phyloP scores from a whole-genome alignment of 2,113 vertebrate genomes.

The Cottus gobio region DNA sequence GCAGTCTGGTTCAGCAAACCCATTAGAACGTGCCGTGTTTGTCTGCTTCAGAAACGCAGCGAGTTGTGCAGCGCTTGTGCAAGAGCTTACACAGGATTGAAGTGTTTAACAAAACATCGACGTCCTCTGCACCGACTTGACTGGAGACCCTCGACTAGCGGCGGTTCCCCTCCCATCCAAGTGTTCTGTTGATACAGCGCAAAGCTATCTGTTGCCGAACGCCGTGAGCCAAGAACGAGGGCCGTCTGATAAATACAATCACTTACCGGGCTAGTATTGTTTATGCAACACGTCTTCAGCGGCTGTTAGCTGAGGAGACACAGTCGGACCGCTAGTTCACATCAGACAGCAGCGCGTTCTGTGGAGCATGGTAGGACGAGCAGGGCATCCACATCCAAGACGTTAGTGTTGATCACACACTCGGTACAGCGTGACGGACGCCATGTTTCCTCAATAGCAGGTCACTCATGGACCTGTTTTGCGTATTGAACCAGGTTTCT shows the following conservation, averaged over 20 bases:
- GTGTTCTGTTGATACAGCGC: constrained; percentile 61
- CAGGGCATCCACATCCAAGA: no score
- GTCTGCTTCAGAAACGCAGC: constrained; percentile 61
- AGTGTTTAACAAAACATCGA: constrained; percentile 79
- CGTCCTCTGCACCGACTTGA: constrained; percentile 64
- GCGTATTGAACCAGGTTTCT: constrained; percentile 29
- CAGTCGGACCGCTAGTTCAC: not conserved
- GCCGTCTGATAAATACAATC: constrained; percentile 60
- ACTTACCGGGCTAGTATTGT: constrained; percentile 27
- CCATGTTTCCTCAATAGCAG: not conserved
- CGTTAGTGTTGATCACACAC: not conserved
- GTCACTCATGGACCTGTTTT: not conserved
- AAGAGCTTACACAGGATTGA: constrained; percentile 77
- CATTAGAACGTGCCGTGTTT: constrained; percentile 75
- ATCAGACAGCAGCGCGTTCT: not conserved
- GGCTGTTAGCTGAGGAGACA: constrained; percentile 9
- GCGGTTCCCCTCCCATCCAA: constrained; percentile 18
- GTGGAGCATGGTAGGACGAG: not conserved
- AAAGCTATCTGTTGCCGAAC: constrained; percentile 65
- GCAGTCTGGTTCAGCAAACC: constrained; percentile 73
- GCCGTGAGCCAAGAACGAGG: constrained; percentile 58
- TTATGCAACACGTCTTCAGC: no score
- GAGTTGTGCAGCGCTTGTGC: constrained; percentile 62
- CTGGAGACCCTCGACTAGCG: constrained; percentile 52
- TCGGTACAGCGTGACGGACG: not conserved